Conservation (phyloP, 2,888 invertebrate species). For the Sisyra terminalis region DNA sequence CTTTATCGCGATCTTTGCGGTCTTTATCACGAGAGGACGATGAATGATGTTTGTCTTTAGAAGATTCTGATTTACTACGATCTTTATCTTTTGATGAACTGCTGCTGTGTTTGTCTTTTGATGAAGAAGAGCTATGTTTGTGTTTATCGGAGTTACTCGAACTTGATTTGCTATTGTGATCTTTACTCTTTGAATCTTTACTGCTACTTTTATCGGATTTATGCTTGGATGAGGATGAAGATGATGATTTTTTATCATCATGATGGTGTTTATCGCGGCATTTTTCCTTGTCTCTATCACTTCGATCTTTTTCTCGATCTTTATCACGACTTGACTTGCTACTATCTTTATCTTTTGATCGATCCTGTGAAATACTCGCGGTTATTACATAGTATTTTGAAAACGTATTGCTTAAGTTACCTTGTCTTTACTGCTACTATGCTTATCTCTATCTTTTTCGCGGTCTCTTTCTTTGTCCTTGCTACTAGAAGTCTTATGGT, state of each 20-base stretch:
- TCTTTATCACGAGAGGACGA: slow-evolving; percentile 39
- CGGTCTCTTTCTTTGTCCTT: slow-evolving; percentile 36
- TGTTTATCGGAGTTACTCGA: slow-evolving; percentile 24
- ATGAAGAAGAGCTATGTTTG: slow-evolving; percentile 22
- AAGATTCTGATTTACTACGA: slow-evolving; percentile 13
- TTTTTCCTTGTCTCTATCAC: slow-evolving; percentile 19
- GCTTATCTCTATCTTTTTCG: slow-evolving; percentile 36
- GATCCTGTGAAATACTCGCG: slow-evolving; percentile 13
- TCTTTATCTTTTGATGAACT: slow-evolving; percentile 24
- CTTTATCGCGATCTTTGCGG: slow-evolving; percentile 17
- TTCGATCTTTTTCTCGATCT: slow-evolving; percentile 23
- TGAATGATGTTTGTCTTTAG: slow-evolving; percentile 25
- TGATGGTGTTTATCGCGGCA: slow-evolving; percentile 28
- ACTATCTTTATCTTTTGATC: slow-evolving; percentile 21
- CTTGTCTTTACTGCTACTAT: slow-evolving; percentile 21
- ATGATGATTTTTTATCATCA: slow-evolving; percentile 20
- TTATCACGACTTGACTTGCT: slow-evolving; percentile 17
- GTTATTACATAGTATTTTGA: background rate
- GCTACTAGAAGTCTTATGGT: slow-evolving; percentile 26
- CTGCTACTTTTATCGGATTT: slow-evolving; percentile 19
- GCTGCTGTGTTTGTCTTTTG: slow-evolving; percentile 25
- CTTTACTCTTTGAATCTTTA: slow-evolving; percentile 25
- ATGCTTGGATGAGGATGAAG: slow-evolving; percentile 13
- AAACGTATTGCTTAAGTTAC: background rate
- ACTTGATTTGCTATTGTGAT: slow-evolving; percentile 20